Percentiles rank a stretch among this genome's conserved stretches.
Evolutionary conservation across 1,140 invertebrate species (phyloP).

Genomic region (Camponotus vicinus): DNA sequence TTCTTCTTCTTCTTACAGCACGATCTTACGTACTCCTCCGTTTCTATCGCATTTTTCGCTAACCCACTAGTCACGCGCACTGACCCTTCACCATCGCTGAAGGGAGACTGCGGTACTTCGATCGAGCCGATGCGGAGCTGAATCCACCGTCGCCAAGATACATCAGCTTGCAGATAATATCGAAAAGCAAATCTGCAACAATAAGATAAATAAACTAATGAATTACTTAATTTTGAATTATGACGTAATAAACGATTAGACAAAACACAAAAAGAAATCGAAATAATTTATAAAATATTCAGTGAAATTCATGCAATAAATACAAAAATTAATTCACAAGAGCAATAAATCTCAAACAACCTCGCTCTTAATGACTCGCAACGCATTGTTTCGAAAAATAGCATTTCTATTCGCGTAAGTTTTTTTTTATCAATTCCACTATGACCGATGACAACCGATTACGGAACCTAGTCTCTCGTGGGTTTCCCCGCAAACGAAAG

Average conservation of each 20-base stretch:
- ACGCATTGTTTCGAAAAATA: background rate
- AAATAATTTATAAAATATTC: background rate
- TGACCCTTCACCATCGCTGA: conserved; percentile 38
- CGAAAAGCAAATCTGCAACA: conserved; percentile 42
- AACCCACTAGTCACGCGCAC: conserved; percentile 6
- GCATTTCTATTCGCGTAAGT: conserved; percentile 13
- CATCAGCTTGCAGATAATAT: conserved; percentile 29
- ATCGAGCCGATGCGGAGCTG: conserved; percentile 21
- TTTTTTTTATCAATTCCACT: conserved; percentile 32
- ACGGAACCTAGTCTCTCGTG: conserved; percentile 10
- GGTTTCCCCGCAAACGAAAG: conserved; percentile 32
- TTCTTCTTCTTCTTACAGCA: background rate
- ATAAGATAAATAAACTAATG: conserved; percentile 15
- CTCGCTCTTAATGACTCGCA: background rate
- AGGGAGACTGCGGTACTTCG: conserved; percentile 35
- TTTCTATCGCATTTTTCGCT: conserved; percentile 30
- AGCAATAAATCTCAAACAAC: background rate
- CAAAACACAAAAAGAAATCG: background rate
- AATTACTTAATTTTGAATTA: background rate
- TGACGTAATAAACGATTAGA: conserved; percentile 14
- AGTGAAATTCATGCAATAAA: background rate
- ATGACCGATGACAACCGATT: conserved; percentile 48
- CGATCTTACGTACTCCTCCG: background rate
- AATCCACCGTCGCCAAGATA: conserved; percentile 16
- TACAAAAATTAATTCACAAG: conserved; percentile 22